phyloP scores from a whole-genome alignment of 2,888 invertebrate genomes.

The Ophion slaviceki region DNA sequence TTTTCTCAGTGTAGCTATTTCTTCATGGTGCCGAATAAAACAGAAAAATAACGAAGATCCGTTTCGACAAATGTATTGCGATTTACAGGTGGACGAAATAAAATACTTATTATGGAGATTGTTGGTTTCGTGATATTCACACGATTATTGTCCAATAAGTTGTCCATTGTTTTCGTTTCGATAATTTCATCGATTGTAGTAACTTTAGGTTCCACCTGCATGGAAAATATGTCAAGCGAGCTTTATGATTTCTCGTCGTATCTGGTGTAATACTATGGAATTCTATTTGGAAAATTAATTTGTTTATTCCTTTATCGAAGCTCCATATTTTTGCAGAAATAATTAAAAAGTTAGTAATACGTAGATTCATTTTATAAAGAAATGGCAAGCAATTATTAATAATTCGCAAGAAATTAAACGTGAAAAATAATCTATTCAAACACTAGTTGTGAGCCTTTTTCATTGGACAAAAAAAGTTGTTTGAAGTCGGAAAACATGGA shows the following conservation, averaged over 20 bases:
- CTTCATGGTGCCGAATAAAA: not conserved
- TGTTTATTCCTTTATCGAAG: not conserved
- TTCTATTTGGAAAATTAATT: not conserved
- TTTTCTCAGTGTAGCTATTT: not conserved
- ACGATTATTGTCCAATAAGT: not conserved
- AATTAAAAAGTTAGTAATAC: too few species aligned
- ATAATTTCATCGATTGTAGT: not conserved
- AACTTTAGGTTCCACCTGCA: not conserved
- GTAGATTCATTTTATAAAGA: too few species aligned
- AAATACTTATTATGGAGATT: not conserved
- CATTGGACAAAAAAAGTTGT: constrained; percentile 6
- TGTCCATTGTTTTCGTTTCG: not conserved
- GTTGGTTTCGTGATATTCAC: not conserved
- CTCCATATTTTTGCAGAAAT: too few species aligned
- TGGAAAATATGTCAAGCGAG: not conserved
- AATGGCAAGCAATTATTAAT: too few species aligned
- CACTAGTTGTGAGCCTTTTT: not conserved
- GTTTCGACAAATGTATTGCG: not conserved
- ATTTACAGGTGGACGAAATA: not conserved
- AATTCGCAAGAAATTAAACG: too few species aligned
- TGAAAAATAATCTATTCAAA: not conserved
- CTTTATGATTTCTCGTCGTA: not conserved
- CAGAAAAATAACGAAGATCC: not conserved
- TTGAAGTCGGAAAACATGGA: constrained; percentile 35
- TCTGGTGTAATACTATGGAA: not conserved